phyloP scores from a whole-genome alignment of 2,797 vertebrate species.

The Tiaroga cobitis region DNA sequence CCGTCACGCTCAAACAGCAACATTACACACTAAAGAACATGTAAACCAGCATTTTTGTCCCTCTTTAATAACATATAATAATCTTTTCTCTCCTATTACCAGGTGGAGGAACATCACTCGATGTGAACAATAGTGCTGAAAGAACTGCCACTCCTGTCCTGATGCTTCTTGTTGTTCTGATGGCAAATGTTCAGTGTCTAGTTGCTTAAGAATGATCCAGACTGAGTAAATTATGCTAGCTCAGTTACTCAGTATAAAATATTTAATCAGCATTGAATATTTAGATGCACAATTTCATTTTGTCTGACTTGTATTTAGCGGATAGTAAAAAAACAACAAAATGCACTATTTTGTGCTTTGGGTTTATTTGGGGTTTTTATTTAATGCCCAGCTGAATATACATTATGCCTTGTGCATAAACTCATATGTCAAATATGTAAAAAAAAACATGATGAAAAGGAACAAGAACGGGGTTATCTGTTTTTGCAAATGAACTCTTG shows the following conservation, averaged over 20 bases:
- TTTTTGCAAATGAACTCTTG: too few species aligned
- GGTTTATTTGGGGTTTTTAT: background rate
- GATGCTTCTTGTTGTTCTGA: slow-evolving; percentile 26
- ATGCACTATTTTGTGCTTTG: background rate
- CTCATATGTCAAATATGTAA: too few species aligned
- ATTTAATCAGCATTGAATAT: slow-evolving; percentile 7
- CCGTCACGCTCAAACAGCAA: background rate
- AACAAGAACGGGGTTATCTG: too few species aligned
- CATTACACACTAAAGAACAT: background rate
- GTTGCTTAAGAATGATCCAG: background rate
- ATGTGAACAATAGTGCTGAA: background rate
- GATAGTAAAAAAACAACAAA: background rate
- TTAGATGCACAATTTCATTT: background rate
- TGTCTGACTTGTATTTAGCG: background rate
- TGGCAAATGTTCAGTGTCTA: background rate
- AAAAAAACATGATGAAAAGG: too few species aligned
- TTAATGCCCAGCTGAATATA: background rate
- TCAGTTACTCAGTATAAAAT: background rate
- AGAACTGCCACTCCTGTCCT: background rate
- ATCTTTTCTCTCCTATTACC: background rate
- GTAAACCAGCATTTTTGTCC: background rate
- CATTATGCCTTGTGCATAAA: background rate
- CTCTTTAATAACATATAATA: background rate
- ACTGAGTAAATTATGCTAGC: background rate
- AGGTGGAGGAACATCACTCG: slow-evolving; percentile 1